These are phyloP conservation scores for Tenualosa thibaudeaui DNA, from an alignment of 2,797 vertebrate genomes.

Conservation along the genomic window DNA sequence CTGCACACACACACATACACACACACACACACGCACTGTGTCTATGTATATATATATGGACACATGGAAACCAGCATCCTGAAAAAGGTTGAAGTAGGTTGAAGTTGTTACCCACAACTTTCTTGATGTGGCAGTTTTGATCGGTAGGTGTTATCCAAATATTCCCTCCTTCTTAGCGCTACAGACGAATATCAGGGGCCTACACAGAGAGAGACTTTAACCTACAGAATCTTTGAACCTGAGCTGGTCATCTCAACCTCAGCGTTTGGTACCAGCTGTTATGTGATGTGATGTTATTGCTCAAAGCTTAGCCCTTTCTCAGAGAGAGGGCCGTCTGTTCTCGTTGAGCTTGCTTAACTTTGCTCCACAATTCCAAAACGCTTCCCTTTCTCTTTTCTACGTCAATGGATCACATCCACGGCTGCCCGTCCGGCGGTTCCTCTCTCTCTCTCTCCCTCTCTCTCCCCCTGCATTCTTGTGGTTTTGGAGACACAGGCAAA, in stretches of 20 bases:
- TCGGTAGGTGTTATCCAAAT: neutral
- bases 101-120: neutral
- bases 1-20: neutral
- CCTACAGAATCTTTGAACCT: neutral
- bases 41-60: neutral
- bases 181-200: neutral
- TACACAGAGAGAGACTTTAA: neutral
- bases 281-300: neutral
- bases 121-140: neutral
- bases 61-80: neutral
- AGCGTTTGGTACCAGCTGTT: neutral
- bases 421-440: conserved; percentile 19
- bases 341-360: neutral
- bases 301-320: neutral
- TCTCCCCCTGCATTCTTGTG: conserved; percentile 25
- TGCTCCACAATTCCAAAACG: neutral
- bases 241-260: neutral
- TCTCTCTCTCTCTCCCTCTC: neutral
- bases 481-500: conserved; percentile 30
- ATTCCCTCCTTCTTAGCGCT: neutral
- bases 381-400: conserved; percentile 29
- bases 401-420: neutral
- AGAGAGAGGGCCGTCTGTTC: neutral
- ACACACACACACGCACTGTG: neutral
- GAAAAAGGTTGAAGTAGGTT: neutral